These are phyloP conservation scores for Neodiprion fabricii DNA, from an alignment of 1,140 invertebrate genomes.

Conservation along the genomic window DNA sequence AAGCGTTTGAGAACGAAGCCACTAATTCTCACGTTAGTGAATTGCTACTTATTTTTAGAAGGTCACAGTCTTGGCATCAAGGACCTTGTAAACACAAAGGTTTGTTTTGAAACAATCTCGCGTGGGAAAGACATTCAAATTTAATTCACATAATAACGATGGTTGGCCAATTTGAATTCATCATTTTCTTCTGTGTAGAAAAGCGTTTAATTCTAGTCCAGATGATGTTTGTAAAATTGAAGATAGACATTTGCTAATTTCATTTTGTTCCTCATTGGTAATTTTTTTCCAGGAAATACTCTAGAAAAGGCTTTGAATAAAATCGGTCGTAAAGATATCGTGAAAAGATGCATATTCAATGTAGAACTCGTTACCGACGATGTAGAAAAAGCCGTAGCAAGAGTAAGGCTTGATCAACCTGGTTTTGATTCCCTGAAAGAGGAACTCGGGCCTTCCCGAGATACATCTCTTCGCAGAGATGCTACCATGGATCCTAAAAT, in stretches of 20 bases:
- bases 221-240: not conserved
- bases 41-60: constrained; percentile 48
- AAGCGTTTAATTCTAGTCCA: not conserved
- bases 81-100: constrained; percentile 29
- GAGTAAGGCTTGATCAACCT: constrained; percentile 77
- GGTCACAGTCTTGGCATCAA: constrained; percentile 14
- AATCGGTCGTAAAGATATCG: constrained; percentile 92
- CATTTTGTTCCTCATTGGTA: constrained; percentile 26
- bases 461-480: constrained; percentile 67
- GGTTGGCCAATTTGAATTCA: not conserved
- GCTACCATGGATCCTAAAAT: constrained; percentile 71
- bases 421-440: constrained; percentile 78
- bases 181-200: not conserved
- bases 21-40: constrained; percentile 49
- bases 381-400: constrained; percentile 79
- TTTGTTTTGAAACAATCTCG: constrained; percentile 25
- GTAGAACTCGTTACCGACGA: constrained; percentile 82
- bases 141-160: too few species aligned
- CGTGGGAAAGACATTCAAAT: not conserved
- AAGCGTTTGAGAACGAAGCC: constrained; percentile 47
- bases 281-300: constrained; percentile 72
- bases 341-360: constrained; percentile 88
- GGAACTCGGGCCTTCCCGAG: constrained; percentile 73
- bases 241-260: constrained; percentile 11
- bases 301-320: constrained; percentile 87